Conservation (phyloP, 2,888 invertebrate genomes). For the Entomobrya proxima region DNA sequence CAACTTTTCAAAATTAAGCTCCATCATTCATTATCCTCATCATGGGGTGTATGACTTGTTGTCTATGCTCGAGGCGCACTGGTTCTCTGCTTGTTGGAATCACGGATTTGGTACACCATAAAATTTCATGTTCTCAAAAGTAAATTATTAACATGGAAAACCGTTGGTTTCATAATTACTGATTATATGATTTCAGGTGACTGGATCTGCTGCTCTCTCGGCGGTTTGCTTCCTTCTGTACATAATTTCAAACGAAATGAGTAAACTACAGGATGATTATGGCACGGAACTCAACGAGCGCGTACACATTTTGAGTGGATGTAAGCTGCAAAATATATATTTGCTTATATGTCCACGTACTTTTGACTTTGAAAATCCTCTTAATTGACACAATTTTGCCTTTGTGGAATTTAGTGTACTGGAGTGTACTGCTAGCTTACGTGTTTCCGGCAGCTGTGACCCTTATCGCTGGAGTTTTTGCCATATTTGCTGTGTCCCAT, state of each 20-base stretch:
- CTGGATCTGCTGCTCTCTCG: conserved; percentile 40
- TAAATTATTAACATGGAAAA: no score
- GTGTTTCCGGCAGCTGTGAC: conserved; percentile 39
- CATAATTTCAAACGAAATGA: conserved; percentile 43
- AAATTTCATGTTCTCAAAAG: not conserved
- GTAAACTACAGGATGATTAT: conserved; percentile 6
- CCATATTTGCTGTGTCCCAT: conserved; percentile 28
- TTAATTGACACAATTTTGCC: not conserved
- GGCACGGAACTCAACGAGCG: conserved; percentile 3
- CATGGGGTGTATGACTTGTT: conserved; percentile 31
- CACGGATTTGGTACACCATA: conserved; percentile 22
- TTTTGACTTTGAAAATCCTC: not conserved
- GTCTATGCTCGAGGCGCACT: conserved; percentile 29
- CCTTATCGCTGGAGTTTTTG: conserved; percentile 16
- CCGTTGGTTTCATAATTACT: no score
- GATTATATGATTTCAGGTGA: conserved; percentile 1
- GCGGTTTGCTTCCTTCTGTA: conserved; percentile 39
- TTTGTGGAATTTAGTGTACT: conserved; percentile 38
- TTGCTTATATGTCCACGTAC: not conserved
- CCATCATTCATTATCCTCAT: no score
- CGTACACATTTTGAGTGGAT: conserved; percentile 39
- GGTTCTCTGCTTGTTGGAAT: conserved; percentile 27
- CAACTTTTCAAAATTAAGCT: no score
- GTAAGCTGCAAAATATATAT: conserved; percentile 4
- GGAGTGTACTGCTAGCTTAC: conserved; percentile 47